Evolutionary conservation across 2,113 vertebrate species (phyloP).

Genomic region (Cavia aperea): DNA sequence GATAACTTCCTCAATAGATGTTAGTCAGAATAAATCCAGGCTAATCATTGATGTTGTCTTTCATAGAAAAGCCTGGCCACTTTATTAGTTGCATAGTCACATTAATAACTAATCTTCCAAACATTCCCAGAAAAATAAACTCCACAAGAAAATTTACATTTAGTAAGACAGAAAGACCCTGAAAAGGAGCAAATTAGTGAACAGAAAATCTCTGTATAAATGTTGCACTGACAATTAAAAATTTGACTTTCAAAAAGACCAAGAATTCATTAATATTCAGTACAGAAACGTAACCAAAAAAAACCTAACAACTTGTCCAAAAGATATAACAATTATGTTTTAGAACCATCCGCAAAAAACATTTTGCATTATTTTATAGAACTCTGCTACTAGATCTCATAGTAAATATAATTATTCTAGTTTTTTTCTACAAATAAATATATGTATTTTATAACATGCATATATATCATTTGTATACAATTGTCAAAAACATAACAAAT

Average conservation of each 20-base stretch:
- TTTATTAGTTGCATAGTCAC: background rate
- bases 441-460: background rate
- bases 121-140: background rate
- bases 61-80: background rate
- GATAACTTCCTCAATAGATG: background rate
- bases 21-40: background rate
- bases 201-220: background rate
- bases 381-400: background rate
- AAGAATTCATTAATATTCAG: background rate
- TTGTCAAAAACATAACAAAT: background rate
- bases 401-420: background rate
- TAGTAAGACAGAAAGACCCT: background rate
- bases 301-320: background rate
- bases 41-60: background rate
- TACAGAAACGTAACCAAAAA: background rate
- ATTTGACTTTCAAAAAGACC: background rate
- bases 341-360: background rate
- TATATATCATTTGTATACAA: background rate
- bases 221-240: background rate
- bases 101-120: background rate
- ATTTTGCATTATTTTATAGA: background rate
- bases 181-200: background rate
- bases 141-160: background rate
- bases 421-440: background rate
- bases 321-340: background rate